phyloP scores from a whole-genome alignment of 2,888 invertebrate species.

The Willowsia nigromaculata region DNA sequence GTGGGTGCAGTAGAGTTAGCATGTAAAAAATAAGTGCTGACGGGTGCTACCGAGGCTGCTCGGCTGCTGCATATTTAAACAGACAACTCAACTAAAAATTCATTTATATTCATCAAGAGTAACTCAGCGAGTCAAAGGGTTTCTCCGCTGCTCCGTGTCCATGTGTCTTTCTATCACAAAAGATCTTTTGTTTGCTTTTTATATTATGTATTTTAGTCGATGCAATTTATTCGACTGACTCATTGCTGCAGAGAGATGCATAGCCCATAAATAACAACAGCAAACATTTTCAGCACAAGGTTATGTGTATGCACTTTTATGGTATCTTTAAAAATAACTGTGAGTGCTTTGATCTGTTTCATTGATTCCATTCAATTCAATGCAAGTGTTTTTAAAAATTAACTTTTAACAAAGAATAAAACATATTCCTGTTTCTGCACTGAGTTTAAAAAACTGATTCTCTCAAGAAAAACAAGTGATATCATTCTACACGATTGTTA shows the following conservation, averaged over 20 bases:
- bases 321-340: constrained; percentile 4
- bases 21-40: background rate
- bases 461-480: no score
- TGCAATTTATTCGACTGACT: background rate
- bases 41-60: constrained; percentile 23
- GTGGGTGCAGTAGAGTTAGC: constrained; percentile 21
- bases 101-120: constrained; percentile 52
- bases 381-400: constrained; percentile 5
- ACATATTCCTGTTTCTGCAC: background rate
- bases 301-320: constrained; percentile 57
- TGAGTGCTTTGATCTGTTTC: constrained; percentile 5
- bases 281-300: constrained; percentile 53
- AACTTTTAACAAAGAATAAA: background rate
- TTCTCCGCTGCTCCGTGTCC: background rate
- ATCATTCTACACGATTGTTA: no score
- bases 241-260: constrained; percentile 8
- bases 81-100: constrained; percentile 41
- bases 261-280: constrained; percentile 15
- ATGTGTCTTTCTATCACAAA: constrained; percentile 3
- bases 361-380: background rate
- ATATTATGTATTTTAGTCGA: background rate
- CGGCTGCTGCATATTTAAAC: constrained; percentile 16
- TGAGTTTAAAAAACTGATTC: background rate
- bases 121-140: background rate
- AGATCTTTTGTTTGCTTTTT: background rate